Percentiles rank a stretch among this genome's conserved stretches.
Evolutionary conservation across 2,113 vertebrate genomes (phyloP).

Genomic region (Bathybates hornii): DNA sequence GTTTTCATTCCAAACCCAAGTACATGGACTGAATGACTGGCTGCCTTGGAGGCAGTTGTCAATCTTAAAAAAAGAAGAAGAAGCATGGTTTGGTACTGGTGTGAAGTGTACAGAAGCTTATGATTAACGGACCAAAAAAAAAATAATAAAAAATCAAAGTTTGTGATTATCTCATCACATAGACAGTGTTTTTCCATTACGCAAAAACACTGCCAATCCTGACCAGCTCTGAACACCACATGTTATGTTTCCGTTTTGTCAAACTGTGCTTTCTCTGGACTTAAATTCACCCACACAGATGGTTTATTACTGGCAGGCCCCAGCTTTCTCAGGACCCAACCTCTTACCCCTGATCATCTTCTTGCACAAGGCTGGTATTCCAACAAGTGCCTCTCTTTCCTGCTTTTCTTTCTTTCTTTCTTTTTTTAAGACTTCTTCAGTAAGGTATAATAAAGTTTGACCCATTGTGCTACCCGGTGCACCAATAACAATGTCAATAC

Average conservation of each 20-base stretch:
- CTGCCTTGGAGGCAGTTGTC: background rate
- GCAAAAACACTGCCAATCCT: background rate
- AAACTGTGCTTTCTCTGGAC: background rate
- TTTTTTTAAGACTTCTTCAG: slow-evolving; percentile 10
- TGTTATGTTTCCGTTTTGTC: background rate
- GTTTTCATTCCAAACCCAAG: background rate
- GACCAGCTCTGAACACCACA: background rate
- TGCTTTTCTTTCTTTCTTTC: background rate
- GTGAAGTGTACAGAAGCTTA: background rate
- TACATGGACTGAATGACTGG: background rate
- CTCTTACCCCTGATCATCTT: background rate
- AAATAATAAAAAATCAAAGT: background rate
- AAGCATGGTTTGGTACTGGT: background rate
- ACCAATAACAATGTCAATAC: slow-evolving; percentile 29
- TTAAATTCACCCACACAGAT: background rate
- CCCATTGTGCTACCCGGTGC: slow-evolving; percentile 1
- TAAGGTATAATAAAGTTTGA: background rate
- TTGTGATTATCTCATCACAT: background rate
- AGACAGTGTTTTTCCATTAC: background rate
- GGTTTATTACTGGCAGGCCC: slow-evolving; percentile 22
- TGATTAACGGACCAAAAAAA: background rate
- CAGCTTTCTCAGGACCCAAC: slow-evolving; percentile 8
- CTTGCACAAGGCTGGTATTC: slow-evolving; percentile 8
- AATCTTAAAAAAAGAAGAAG: background rate
- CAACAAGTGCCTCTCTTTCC: slow-evolving; percentile 36